These are phyloP conservation scores for Vanessa atalanta DNA, from an alignment of 1,140 invertebrate genomes.

Conservation along the genomic window DNA sequence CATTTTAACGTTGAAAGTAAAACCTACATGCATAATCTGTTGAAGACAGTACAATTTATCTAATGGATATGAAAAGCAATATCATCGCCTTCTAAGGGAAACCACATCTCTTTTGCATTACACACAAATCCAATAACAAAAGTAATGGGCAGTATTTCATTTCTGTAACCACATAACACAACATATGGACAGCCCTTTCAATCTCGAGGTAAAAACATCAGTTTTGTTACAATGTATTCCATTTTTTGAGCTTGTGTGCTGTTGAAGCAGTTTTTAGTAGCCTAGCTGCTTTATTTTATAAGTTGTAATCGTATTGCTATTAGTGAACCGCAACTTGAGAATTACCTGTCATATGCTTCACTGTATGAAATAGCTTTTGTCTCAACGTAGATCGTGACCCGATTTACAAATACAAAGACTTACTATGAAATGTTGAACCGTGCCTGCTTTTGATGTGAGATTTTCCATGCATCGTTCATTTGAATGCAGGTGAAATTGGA, in stretches of 20 bases:
- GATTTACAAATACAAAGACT: constrained; percentile 33
- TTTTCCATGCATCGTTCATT: constrained; percentile 29
- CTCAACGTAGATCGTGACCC: constrained; percentile 33
- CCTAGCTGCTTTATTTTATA: not conserved
- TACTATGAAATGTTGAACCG: constrained; percentile 34
- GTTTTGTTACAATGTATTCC: not conserved
- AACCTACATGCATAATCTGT: constrained; percentile 4
- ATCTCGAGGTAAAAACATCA: not conserved
- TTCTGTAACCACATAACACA: constrained; percentile 8
- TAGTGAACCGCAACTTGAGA: constrained; percentile 23
- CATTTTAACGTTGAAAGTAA: not conserved
- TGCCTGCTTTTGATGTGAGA: constrained; percentile 27
- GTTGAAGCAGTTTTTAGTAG: not conserved
- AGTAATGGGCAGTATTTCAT: not conserved
- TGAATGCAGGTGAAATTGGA: constrained; percentile 33
- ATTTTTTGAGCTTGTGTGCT: not conserved
- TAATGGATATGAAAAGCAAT: constrained; percentile 17
- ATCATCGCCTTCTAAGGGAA: not conserved
- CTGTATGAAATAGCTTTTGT: constrained; percentile 30
- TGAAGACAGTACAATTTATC: constrained; percentile 13
- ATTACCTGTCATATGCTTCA: constrained; percentile 29
- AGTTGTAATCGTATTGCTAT: constrained; percentile 1
- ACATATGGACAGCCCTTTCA: not conserved
- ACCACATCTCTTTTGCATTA: not conserved
- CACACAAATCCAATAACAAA: constrained; percentile 14